Conservation (phyloP, 1,140 invertebrate species). For the Microvelia longipes region DNA sequence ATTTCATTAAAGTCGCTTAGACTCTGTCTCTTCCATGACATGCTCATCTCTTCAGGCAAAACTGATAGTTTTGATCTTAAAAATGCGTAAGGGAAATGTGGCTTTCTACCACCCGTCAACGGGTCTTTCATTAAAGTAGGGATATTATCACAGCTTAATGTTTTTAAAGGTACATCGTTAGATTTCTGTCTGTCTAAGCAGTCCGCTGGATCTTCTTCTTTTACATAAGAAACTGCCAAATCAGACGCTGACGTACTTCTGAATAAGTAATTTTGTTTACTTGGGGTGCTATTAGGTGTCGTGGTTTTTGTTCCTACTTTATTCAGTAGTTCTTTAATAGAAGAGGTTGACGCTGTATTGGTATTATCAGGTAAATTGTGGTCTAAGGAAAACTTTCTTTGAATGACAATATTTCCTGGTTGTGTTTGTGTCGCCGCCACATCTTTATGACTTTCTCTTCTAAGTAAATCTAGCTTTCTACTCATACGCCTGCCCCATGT, state of each 20-base stretch:
- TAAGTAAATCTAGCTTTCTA: slow-evolving; percentile 57
- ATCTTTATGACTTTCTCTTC: slow-evolving; percentile 42
- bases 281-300: slow-evolving; percentile 22
- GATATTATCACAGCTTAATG: slow-evolving; percentile 46
- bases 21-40: background rate
- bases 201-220: slow-evolving; percentile 60
- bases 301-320: background rate
- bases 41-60: slow-evolving; percentile 50
- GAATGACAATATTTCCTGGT: background rate
- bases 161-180: slow-evolving; percentile 36
- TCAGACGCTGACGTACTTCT: slow-evolving; percentile 60
- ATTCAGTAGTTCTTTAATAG: background rate
- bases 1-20: background rate
- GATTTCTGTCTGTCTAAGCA: slow-evolving; percentile 46
- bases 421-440: background rate
- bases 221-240: slow-evolving; percentile 49
- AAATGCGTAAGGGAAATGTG: slow-evolving; percentile 62
- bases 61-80: slow-evolving; percentile 55
- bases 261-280: slow-evolving; percentile 33
- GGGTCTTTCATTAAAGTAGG: slow-evolving; percentile 32
- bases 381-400: background rate
- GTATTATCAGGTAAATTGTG: background rate
- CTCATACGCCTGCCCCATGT: slow-evolving; percentile 67
- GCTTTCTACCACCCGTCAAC: slow-evolving; percentile 29
- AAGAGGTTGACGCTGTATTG: background rate